Percentiles rank a stretch among this genome's conserved stretches.
Conservation (phyloP, 2,797 vertebrate species). For the Gallirallus australis region DNA sequence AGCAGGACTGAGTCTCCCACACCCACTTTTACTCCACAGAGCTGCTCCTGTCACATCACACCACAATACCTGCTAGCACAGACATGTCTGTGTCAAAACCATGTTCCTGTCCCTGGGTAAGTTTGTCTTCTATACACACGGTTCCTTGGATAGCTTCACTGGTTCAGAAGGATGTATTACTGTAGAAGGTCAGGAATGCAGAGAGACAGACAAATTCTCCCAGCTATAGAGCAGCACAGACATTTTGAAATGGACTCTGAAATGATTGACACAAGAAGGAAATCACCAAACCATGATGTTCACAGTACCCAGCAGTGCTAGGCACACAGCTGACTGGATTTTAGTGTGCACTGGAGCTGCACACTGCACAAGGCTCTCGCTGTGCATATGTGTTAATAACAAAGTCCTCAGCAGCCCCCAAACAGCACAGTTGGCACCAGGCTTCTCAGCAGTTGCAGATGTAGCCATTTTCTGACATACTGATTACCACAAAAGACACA, state of each 20-base stretch:
- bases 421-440: not conserved
- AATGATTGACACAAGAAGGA: not conserved
- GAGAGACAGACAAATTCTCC: not conserved
- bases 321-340: not conserved
- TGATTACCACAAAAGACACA: not conserved
- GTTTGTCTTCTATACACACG: rapidly evolving
- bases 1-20: not conserved
- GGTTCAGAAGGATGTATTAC: not conserved
- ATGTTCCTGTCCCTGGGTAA: not conserved
- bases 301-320: not conserved
- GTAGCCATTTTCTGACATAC: not conserved
- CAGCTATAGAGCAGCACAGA: not conserved
- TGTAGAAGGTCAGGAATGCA: not conserved
- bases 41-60: not conserved
- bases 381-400: not conserved
- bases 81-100: not conserved
- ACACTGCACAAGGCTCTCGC: not conserved
- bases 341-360: not conserved
- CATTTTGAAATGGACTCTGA: not conserved
- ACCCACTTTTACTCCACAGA: not conserved
- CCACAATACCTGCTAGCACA: not conserved
- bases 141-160: not conserved
- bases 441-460: not conserved
- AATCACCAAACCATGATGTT: not conserved
- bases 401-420: not conserved